These are phyloP conservation scores for Pinctada fucata DNA, from an alignment of 2,888 invertebrate species.

Conservation along the genomic window DNA sequence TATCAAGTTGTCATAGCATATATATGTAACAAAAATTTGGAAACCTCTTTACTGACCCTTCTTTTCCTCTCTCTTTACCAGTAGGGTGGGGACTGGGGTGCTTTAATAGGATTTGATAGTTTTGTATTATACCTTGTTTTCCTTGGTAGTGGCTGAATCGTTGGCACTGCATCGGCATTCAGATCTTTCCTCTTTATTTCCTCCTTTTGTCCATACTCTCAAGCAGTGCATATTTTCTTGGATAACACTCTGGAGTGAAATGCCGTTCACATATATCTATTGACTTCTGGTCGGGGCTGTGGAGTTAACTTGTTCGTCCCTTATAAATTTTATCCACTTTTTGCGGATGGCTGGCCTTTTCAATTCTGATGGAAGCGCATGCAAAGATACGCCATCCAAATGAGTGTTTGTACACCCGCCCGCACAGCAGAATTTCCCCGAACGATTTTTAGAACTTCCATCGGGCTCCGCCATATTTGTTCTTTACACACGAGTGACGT, in stretches of 20 bases:
- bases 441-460: not conserved
- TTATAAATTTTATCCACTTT: not conserved
- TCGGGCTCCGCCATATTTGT: not conserved
- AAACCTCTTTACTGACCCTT: too few species aligned
- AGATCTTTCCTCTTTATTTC: not conserved
- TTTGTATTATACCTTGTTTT: not conserved
- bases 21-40: too few species aligned
- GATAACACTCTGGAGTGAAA: not conserved
- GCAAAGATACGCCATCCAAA: not conserved
- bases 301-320: not conserved
- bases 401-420: not conserved
- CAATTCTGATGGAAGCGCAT: not conserved
- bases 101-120: not conserved
- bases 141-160: not conserved
- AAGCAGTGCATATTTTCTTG: not conserved
- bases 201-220: not conserved
- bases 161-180: not conserved
- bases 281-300: not conserved
- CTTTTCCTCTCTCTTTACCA: too few species aligned
- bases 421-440: not conserved
- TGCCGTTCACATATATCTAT: slow-evolving; percentile 10
- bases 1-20: too few species aligned
- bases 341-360: not conserved
- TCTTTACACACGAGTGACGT: not conserved
- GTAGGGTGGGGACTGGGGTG: too few species aligned